These are phyloP conservation scores for Trachymyrmex cornetzi DNA, from an alignment of 1,140 invertebrate genomes.

Conservation along the genomic window DNA sequence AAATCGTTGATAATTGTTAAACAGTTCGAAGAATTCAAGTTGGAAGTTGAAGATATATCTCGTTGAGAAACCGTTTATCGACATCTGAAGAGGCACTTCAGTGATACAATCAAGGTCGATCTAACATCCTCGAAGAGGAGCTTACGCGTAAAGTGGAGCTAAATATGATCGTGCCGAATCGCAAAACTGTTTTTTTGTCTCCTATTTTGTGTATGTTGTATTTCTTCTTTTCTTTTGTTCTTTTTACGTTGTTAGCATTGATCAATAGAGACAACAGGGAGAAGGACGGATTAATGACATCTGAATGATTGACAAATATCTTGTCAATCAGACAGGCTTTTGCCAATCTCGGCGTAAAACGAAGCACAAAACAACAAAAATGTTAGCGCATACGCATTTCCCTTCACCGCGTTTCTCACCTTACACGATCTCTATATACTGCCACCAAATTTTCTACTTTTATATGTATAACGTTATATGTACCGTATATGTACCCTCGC, in stretches of 20 bases:
- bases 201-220: slow-evolving; percentile 10
- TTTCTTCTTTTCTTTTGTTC: slow-evolving; percentile 44
- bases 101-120: slow-evolving; percentile 47
- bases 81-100: slow-evolving; percentile 48
- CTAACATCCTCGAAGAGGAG: slow-evolving; percentile 47
- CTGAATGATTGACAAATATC: slow-evolving; percentile 43
- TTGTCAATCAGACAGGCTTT: slow-evolving; percentile 35
- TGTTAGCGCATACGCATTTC: slow-evolving; percentile 64
- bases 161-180: slow-evolving; percentile 46
- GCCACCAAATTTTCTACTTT: slow-evolving; percentile 86
- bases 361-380: slow-evolving; percentile 56
- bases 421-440: slow-evolving; percentile 75
- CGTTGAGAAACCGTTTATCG: slow-evolving; percentile 49
- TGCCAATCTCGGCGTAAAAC: slow-evolving; percentile 34
- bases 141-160: slow-evolving; percentile 45
- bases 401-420: slow-evolving; percentile 72
- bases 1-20: slow-evolving; percentile 54
- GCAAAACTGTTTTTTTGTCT: slow-evolving; percentile 49
- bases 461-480: slow-evolving; percentile 76
- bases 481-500: slow-evolving; percentile 69
- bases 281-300: slow-evolving; percentile 33
- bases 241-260: slow-evolving; percentile 55
- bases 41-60: slow-evolving; percentile 59
- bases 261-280: slow-evolving; percentile 40
- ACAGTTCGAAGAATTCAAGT: slow-evolving; percentile 50